phyloP scores from a whole-genome alignment of 2,888 invertebrate species.

The Idaea biselata region DNA sequence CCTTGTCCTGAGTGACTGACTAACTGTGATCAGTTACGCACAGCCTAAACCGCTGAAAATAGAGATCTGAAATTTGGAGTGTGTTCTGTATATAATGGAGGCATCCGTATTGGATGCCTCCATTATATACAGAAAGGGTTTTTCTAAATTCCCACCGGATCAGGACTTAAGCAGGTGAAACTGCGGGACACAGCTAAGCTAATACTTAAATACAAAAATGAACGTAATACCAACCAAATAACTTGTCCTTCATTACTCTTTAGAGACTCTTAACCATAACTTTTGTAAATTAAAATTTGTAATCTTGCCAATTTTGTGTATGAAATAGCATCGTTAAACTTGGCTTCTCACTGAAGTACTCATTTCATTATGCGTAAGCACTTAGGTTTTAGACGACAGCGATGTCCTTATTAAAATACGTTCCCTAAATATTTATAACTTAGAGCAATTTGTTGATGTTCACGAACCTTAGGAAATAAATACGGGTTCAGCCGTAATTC shows the following conservation, averaged over 20 bases:
- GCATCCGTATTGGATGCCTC: no score
- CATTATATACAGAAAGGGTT: no score
- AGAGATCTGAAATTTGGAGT: no score
- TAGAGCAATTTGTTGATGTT: not conserved
- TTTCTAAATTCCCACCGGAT: no score
- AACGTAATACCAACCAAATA: not conserved
- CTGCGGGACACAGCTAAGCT: no score
- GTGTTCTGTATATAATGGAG: no score
- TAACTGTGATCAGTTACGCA: no score
- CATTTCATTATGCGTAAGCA: constrained; percentile 1
- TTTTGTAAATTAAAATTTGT: constrained; percentile 1
- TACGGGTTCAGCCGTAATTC: not conserved
- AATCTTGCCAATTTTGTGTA: not conserved
- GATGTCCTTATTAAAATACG: not conserved
- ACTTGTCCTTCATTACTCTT: not conserved
- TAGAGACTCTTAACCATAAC: not conserved
- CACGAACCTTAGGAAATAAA: not conserved
- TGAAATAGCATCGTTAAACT: not conserved
- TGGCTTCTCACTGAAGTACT: not conserved
- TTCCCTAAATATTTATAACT: not conserved
- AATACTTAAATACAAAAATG: no score
- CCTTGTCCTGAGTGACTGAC: no score
- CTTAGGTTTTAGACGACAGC: not conserved
- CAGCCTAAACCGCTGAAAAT: no score
- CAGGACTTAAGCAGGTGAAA: no score